These are phyloP conservation scores for Tipula confusa DNA, from an alignment of 2,888 invertebrate species.

Conservation along the genomic window DNA sequence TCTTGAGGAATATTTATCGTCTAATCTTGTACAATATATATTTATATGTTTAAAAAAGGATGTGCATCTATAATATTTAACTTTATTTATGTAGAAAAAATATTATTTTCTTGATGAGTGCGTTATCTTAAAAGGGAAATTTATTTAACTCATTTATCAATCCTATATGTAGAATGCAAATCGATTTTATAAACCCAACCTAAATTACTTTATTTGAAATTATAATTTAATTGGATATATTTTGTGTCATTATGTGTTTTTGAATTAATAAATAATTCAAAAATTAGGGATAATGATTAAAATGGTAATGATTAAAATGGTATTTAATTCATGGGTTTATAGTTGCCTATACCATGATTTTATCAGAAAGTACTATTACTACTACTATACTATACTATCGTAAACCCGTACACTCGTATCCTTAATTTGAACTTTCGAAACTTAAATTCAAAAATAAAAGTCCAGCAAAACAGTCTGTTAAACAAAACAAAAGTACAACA, in stretches of 20 bases:
- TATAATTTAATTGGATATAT: neutral
- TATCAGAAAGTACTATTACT: too few species aligned
- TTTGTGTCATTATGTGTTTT: neutral
- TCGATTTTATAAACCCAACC: neutral
- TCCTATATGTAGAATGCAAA: neutral
- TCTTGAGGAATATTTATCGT: neutral
- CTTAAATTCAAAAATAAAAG: too few species aligned
- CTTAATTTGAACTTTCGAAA: too few species aligned
- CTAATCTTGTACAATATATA: neutral
- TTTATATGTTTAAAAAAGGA: neutral
- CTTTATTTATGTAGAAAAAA: neutral
- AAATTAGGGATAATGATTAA: neutral
- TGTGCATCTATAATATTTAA: too few species aligned
- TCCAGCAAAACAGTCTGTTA: too few species aligned
- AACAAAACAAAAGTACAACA: too few species aligned
- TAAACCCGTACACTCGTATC: too few species aligned
- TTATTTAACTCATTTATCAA: neutral
- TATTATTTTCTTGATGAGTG: neutral
- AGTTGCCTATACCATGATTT: too few species aligned
- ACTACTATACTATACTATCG: too few species aligned
- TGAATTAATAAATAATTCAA: neutral
- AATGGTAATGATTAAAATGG: neutral
- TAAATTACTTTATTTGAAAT: neutral
- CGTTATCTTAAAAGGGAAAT: neutral
- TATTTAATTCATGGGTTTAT: too few species aligned